Evolutionary conservation across 1,140 invertebrate genomes (phyloP), one percentile per base, ranked within the genome.

Genomic region (Ceratosolen fusciceps): DNA sequence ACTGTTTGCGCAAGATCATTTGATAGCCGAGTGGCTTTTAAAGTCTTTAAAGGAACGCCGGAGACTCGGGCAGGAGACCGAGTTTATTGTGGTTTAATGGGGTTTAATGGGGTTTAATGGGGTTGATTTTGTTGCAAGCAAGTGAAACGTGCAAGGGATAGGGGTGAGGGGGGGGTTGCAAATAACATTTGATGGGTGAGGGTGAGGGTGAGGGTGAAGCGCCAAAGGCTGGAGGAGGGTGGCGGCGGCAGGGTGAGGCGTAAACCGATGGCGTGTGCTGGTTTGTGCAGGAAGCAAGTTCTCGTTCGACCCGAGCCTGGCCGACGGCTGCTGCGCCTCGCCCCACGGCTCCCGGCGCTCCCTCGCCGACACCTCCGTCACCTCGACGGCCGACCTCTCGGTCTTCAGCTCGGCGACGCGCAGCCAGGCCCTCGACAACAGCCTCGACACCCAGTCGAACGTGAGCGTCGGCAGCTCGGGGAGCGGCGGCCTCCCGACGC

Each of bases 351-450:
- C 95, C 8, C 90, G 94, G 74, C 92, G 94, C 29, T 96, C 95
- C 37, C 90, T 96, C 49, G 95, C 95, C 19, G 95, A 95, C 82
- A 96, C 95, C 3, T 95, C 94, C 74, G 94, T 95, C 26, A 96
- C 95, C 1, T 96, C 95, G 16, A 96, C 95, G 5, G 95, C 95
- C 2, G 95, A 96, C 87, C 88, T 96, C 29, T 95, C 94, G 78
- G 94, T 95, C 62, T 94, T 96, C 87, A 96, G 95, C 47, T 94
- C 94, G 79, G 94, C 94, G 79, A 90, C 92, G 12, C 94, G 94
- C 3, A 91, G 94, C 74, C 94, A 94, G 84, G 94, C 93, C 12
- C 92, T 93, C 60, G 93, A 94, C 85, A 95, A 95, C 87, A 94
- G 93, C 82, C 90, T 94, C 56, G 94, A 95, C 87, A 94, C 94